phyloP scores from a whole-genome alignment of 1,140 invertebrate species.

The Nebria ingens region DNA sequence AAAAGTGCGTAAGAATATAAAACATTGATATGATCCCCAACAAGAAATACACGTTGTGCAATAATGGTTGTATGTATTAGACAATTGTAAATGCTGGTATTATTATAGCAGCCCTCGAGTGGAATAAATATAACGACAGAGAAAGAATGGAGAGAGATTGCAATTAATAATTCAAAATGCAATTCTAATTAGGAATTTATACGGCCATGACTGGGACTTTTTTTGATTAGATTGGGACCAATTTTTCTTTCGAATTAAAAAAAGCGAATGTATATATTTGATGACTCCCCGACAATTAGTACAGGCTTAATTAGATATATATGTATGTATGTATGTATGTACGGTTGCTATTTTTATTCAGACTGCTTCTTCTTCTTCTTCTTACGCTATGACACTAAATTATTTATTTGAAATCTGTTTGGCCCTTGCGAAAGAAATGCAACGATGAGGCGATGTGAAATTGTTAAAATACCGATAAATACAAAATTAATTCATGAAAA shows the following conservation, averaged over 20 bases:
- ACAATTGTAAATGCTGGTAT: too few species aligned
- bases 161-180: slow-evolving; percentile 9
- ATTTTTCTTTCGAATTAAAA: slow-evolving; percentile 17
- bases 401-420: too few species aligned
- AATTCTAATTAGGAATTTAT: slow-evolving; percentile 16
- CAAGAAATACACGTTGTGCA: too few species aligned
- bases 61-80: too few species aligned
- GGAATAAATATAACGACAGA: neutral
- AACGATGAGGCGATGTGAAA: neutral
- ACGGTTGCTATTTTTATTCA: too few species aligned
- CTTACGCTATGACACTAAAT: too few species aligned
- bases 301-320: slow-evolving; percentile 7
- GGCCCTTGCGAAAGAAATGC: too few species aligned
- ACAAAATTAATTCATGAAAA: slow-evolving; percentile 3
- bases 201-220: slow-evolving; percentile 12
- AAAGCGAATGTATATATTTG: slow-evolving; percentile 15
- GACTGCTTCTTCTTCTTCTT: too few species aligned
- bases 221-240: slow-evolving; percentile 17
- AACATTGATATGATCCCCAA: too few species aligned
- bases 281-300: slow-evolving; percentile 16
- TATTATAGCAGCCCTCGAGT: too few species aligned
- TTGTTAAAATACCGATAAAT: slow-evolving; percentile 9
- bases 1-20: too few species aligned
- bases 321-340: too few species aligned
- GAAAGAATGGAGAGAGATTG: slow-evolving; percentile 1